A percentile compares a stretch with the other conserved stretches of the same genome.
Evolutionary conservation across 2,113 vertebrate genomes (phyloP).

Genomic region (Oncorhynchus nerka): DNA sequence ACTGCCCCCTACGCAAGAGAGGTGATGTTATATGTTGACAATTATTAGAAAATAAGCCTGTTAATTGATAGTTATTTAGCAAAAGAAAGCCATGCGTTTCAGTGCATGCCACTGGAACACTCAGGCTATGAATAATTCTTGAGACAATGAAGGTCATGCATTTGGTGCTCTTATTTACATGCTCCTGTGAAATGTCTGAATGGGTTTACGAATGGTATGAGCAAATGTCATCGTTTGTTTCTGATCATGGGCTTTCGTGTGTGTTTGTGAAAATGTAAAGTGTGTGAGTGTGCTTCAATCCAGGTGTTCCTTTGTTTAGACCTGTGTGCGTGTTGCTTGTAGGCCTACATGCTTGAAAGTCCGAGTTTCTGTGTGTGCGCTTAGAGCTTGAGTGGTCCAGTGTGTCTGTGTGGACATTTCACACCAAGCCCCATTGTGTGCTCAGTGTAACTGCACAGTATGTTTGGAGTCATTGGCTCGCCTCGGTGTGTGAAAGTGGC

Average conservation of each 20-base stretch:
- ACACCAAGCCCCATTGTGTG: constrained; percentile 42
- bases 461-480: constrained; percentile 55
- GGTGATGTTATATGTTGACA: no score
- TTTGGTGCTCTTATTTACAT: constrained; percentile 8
- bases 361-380: constrained; percentile 10
- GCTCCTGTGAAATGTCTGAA: neutral
- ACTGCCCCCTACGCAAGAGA: no score
- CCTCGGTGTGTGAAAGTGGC: constrained; percentile 66
- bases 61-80: no score
- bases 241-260: neutral
- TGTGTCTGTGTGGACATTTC: constrained; percentile 40
- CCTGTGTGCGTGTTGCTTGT: constrained; percentile 9
- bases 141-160: constrained; percentile 36
- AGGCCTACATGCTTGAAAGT: constrained; percentile 7
- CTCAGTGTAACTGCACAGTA: constrained; percentile 54
- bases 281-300: neutral
- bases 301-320: neutral
- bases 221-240: neutral
- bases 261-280: neutral
- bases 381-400: constrained; percentile 3
- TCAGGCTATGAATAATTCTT: constrained; percentile 62
- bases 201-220: neutral
- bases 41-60: no score
- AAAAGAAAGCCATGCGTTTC: no score
- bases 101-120: no score